These are phyloP conservation scores for Alcis repandata DNA, from an alignment of 2,888 invertebrate species.

Conservation along the genomic window DNA sequence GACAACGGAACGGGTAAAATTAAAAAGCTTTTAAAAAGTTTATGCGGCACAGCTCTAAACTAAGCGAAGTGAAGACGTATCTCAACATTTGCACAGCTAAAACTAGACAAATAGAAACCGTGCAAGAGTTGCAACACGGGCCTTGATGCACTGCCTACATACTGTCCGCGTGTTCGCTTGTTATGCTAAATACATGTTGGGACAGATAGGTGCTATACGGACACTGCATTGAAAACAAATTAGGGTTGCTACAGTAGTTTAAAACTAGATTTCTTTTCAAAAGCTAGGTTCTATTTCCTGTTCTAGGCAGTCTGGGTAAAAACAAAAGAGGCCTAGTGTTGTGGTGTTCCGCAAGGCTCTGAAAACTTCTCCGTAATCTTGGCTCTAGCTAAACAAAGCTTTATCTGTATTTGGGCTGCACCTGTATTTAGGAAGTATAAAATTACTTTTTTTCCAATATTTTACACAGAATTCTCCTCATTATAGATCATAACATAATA, in stretches of 20 bases:
- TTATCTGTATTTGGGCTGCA: too few species aligned
- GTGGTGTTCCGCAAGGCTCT: too few species aligned
- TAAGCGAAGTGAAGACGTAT: neutral
- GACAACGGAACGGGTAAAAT: too few species aligned
- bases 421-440: too few species aligned
- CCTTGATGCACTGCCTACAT: conserved; percentile 41
- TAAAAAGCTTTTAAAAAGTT: too few species aligned
- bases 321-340: neutral
- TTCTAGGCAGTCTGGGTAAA: neutral
- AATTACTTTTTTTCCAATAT: too few species aligned
- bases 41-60: too few species aligned
- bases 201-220: conserved; percentile 36
- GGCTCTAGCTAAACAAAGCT: too few species aligned
- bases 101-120: conserved; percentile 27
- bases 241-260: conserved; percentile 2
- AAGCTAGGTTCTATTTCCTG: too few species aligned
- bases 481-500: too few species aligned
- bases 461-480: too few species aligned
- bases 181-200: conserved; percentile 43
- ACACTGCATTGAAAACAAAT: conserved; percentile 31
- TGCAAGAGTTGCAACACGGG: conserved; percentile 36
- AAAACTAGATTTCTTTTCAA: neutral
- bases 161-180: conserved; percentile 41
- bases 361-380: too few species aligned
- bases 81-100: conserved; percentile 19